These are phyloP conservation scores for Plectus sambesii DNA, from an alignment of 1,140 invertebrate species.

Conservation along the genomic window DNA sequence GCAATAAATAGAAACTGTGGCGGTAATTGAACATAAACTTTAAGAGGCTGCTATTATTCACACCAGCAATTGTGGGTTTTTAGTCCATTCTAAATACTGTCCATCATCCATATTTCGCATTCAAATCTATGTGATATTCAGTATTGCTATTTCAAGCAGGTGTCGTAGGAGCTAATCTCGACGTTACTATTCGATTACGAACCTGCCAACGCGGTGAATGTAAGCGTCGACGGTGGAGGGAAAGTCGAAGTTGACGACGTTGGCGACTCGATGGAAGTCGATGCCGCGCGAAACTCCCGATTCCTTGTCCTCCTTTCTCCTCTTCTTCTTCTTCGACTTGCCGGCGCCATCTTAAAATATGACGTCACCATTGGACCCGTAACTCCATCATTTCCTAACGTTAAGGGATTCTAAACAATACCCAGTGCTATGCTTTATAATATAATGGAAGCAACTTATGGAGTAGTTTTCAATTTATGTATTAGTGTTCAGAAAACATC, in stretches of 20 bases:
- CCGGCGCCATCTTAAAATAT: constrained; percentile 28
- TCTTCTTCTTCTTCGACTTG: constrained; percentile 54
- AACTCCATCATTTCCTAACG: background rate
- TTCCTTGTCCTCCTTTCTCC: constrained; percentile 64
- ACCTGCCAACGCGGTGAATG: constrained; percentile 78
- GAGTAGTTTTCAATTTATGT: too few relatives aligned
- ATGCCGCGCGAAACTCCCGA: constrained; percentile 87
- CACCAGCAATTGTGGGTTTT: too few relatives aligned
- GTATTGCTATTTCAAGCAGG: too few relatives aligned
- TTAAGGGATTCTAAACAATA: constrained; percentile 8
- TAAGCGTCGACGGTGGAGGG: constrained; percentile 73
- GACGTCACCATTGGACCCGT: constrained; percentile 33
- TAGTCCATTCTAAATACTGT: too few relatives aligned
- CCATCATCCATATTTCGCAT: too few relatives aligned
- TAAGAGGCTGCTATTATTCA: too few relatives aligned
- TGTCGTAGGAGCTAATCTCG: background rate
- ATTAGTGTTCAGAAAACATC: too few relatives aligned
- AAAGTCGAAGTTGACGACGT: constrained; percentile 97
- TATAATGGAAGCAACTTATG: too few relatives aligned
- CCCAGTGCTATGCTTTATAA: background rate
- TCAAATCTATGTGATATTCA: too few relatives aligned
- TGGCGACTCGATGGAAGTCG: constrained; percentile 91
- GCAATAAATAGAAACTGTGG: too few relatives aligned
- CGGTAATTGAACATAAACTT: too few relatives aligned
- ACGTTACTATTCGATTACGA: constrained; percentile 6